Evolutionary conservation across 2,888 invertebrate genomes (phyloP).

Genomic region (Xestoiulus laeticollis): DNA sequence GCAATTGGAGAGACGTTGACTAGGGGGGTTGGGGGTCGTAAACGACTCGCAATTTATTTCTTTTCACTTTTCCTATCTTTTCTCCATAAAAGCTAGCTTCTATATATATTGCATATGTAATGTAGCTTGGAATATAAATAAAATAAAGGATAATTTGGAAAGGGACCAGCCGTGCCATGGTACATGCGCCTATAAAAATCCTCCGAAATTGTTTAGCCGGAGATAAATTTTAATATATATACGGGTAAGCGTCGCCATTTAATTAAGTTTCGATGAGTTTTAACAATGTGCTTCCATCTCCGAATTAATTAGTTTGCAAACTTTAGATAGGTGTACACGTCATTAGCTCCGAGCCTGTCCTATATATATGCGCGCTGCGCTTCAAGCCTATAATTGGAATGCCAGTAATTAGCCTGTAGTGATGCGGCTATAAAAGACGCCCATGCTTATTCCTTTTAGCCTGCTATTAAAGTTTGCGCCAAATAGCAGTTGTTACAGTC

Average conservation of each 20-base stretch:
- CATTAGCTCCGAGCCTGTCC: not conserved
- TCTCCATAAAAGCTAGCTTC: slow-evolving; percentile 9
- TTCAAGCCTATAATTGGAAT: slow-evolving; percentile 23
- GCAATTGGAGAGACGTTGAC: not conserved
- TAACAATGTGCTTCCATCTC: slow-evolving; percentile 41
- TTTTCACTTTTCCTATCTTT: slow-evolving; percentile 41
- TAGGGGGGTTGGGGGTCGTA: not conserved
- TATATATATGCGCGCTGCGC: not conserved
- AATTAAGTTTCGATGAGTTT: slow-evolving; percentile 43
- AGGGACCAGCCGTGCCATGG: not conserved
- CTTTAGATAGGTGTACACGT: slow-evolving; percentile 41
- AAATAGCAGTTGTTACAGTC: not conserved
- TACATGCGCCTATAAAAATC: not conserved
- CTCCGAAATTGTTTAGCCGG: slow-evolving; percentile 12
- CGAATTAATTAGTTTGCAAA: slow-evolving; percentile 35
- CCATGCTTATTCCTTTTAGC: slow-evolving; percentile 17
- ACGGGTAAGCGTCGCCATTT: not conserved
- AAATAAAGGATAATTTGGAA: not conserved
- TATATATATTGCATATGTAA: not conserved
- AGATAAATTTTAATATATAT: not conserved
- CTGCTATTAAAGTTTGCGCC: not conserved
- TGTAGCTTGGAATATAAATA: not conserved
- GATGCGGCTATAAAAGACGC: slow-evolving; percentile 31
- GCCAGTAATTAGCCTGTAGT: slow-evolving; percentile 40
- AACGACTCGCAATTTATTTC: slow-evolving; percentile 5